Conservation (phyloP, 2,888 invertebrate genomes). For the Glyphotaelius pellucidus region DNA sequence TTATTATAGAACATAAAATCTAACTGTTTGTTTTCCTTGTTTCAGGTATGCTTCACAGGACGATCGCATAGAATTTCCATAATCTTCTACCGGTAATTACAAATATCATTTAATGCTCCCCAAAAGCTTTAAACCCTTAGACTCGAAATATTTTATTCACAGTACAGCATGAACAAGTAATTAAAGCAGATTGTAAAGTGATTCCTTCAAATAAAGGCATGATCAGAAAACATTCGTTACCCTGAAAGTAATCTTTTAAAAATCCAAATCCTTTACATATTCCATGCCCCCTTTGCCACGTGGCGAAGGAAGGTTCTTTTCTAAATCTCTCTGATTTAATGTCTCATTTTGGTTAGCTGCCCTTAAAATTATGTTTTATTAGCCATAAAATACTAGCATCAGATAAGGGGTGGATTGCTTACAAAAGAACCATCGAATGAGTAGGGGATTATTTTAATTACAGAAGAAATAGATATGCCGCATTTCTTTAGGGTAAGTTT, state of each 20-base stretch:
- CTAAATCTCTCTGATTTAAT: slow-evolving; percentile 53
- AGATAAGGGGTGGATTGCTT: slow-evolving; percentile 54
- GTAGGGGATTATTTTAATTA: slow-evolving; percentile 40
- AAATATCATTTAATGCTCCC: background rate
- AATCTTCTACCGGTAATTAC: background rate
- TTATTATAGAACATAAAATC: background rate
- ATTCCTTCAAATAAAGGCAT: background rate
- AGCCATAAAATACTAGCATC: slow-evolving; percentile 57
- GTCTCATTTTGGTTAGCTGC: slow-evolving; percentile 55
- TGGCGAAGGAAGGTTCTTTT: slow-evolving; percentile 56
- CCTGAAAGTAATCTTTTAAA: slow-evolving; percentile 45
- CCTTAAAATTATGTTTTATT: slow-evolving; percentile 60
- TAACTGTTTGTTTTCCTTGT: slow-evolving; percentile 37
- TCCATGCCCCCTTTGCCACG: slow-evolving; percentile 53
- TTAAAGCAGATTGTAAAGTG: slow-evolving; percentile 2
- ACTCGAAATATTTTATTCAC: background rate
- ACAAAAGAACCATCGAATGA: slow-evolving; percentile 41
- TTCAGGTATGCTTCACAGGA: slow-evolving; percentile 44
- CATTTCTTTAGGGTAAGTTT: background rate
- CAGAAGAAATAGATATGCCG: slow-evolving; percentile 44
- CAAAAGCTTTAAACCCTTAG: background rate
- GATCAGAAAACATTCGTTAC: slow-evolving; percentile 50
- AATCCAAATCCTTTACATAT: slow-evolving; percentile 46
- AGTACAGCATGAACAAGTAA: background rate
- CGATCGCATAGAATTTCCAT: background rate